Percentiles rank a stretch among this genome's conserved stretches.
phyloP scores from a whole-genome alignment of 2,113 vertebrate genomes.

The Oxygymnocypris stewartii region DNA sequence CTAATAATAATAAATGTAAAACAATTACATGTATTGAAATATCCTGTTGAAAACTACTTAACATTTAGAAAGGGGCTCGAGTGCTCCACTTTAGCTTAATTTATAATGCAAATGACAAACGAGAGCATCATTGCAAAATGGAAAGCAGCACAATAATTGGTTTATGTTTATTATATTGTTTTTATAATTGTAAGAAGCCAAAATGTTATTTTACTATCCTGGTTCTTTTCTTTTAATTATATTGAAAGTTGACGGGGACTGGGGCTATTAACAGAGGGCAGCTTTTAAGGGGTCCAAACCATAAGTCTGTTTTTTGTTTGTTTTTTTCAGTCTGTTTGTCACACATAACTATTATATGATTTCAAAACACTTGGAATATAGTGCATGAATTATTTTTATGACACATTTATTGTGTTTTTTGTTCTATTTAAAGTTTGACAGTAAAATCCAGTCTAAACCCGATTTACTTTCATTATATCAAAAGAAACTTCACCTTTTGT shows the following conservation, averaged over 20 bases:
- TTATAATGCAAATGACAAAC: neutral
- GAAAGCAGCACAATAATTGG: no score
- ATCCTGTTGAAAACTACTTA: neutral
- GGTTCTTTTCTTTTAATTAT: neutral
- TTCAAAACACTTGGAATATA: neutral
- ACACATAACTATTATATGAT: neutral
- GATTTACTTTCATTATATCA: neutral
- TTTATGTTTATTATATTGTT: neutral
- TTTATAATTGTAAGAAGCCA: neutral
- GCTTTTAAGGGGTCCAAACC: neutral
- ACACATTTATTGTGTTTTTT: neutral
- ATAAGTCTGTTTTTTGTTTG: neutral
- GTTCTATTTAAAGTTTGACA: neutral
- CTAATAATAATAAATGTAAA: no score
- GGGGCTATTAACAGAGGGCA: neutral
- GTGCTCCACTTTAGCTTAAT: neutral
- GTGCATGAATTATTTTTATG: neutral
- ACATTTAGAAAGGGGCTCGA: no score
- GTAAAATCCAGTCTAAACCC: neutral
- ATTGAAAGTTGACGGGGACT: neutral
- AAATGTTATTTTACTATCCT: neutral
- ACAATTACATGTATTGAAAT: no score
- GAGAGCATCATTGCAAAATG: neutral
- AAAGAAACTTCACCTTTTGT: neutral
- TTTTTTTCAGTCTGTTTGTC: no score